Conservation (phyloP, 2,888 invertebrate genomes). For the Epinotia brunnichana region DNA sequence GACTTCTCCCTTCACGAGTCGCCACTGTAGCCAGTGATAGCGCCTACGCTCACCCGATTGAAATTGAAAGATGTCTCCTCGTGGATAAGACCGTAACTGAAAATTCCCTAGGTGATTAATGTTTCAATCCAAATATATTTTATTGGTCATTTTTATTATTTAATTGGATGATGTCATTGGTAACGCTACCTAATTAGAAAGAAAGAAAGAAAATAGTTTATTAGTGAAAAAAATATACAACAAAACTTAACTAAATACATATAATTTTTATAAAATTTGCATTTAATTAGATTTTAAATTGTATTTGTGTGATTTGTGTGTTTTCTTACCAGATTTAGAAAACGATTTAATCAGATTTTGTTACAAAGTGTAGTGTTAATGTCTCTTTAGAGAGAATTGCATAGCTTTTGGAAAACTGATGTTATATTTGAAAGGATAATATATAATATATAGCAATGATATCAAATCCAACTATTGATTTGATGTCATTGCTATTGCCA, state of each 20-base stretch:
- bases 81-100: slow-evolving; percentile 20
- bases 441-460: neutral
- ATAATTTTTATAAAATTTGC: too few species aligned
- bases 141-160: neutral
- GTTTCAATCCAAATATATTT: neutral
- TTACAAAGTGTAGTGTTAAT: too few species aligned
- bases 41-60: slow-evolving; percentile 11
- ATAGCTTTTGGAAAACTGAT: neutral
- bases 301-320: neutral
- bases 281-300: neutral
- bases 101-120: neutral
- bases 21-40: neutral
- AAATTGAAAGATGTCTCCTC: slow-evolving; percentile 21
- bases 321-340: slow-evolving; percentile 11
- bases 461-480: neutral
- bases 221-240: too few species aligned
- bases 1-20: neutral
- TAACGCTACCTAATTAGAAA: neutral
- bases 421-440: neutral
- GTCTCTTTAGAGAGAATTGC: too few species aligned
- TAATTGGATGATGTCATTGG: neutral
- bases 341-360: neutral
- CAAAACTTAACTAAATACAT: too few species aligned
- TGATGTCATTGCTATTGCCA: too few species aligned
- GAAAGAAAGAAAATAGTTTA: too few species aligned